These are phyloP conservation scores for Bombylius discolor DNA, from an alignment of 2,888 invertebrate species.

Conservation along the genomic window DNA sequence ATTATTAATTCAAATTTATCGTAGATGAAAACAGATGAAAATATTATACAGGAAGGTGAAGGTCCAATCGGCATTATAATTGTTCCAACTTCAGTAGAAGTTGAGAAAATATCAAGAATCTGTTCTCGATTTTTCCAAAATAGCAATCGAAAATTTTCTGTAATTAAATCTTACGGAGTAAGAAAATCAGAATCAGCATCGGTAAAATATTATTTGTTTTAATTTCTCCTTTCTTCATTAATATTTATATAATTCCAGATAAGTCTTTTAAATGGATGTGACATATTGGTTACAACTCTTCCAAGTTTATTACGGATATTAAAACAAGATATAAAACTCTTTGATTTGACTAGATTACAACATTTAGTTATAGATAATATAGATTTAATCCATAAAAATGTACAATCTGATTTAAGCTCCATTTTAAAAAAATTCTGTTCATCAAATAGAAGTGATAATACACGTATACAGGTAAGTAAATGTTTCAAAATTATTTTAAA, in stretches of 20 bases:
- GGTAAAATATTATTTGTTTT: constrained; percentile 13
- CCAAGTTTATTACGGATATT: constrained; percentile 41
- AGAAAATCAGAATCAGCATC: constrained; percentile 19
- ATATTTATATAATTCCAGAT: constrained; percentile 9
- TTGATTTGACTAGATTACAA: constrained; percentile 48
- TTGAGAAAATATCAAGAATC: constrained; percentile 36
- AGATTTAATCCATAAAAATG: constrained; percentile 47
- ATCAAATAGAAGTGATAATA: constrained; percentile 24
- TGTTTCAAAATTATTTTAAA: too few species aligned
- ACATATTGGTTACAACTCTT: constrained; percentile 59
- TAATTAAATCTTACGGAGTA: constrained; percentile 34
- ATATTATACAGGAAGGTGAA: constrained; percentile 31
- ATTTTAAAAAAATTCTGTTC: constrained; percentile 37
- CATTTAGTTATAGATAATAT: constrained; percentile 59
- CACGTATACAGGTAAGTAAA: constrained; percentile 23
- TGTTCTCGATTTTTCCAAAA: constrained; percentile 36
- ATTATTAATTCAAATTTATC: not conserved
- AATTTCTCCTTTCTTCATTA: not conserved
- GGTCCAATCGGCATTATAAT: constrained; percentile 55
- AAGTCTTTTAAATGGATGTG: constrained; percentile 49
- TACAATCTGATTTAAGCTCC: constrained; percentile 37
- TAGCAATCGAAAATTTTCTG: constrained; percentile 31
- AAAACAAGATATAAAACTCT: constrained; percentile 34
- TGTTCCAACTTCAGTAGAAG: constrained; percentile 47
- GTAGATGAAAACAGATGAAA: constrained; percentile 29